These are phyloP conservation scores for Porites lobata DNA, from an alignment of 92 coral and sea anemone species.

Conservation along the genomic window DNA sequence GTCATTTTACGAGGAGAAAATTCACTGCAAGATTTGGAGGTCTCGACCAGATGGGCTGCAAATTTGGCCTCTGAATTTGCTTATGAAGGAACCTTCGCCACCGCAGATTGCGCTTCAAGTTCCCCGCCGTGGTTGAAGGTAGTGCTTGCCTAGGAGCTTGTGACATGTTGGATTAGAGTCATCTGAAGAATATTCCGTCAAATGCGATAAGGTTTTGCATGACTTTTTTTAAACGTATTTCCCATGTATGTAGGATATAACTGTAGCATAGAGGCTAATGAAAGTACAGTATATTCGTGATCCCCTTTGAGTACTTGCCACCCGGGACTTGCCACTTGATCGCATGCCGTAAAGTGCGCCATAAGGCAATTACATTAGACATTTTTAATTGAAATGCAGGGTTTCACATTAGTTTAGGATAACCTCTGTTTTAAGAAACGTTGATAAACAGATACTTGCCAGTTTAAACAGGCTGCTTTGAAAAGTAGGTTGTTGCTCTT, in stretches of 20 bases:
- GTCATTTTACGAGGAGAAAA: slow-evolving; percentile 9
- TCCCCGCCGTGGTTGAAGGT: neutral
- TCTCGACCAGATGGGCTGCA: neutral
- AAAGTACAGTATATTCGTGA: neutral
- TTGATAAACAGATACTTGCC: neutral
- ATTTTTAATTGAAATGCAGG: neutral
- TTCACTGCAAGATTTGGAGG: slow-evolving; percentile 8
- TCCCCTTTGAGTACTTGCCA: neutral
- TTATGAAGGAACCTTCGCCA: neutral
- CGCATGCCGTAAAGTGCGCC: neutral
- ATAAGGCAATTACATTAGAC: neutral
- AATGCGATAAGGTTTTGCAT: slow-evolving; percentile 40
- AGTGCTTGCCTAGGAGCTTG: neutral
- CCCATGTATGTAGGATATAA: neutral
- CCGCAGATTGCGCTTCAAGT: neutral
- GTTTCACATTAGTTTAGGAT: neutral
- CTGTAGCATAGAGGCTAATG: neutral
- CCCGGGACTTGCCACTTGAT: slow-evolving; percentile 18
- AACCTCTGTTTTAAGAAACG: neutral
- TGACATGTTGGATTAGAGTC: neutral
- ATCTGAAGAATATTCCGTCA: slow-evolving; percentile 1
- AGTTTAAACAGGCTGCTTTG: neutral
- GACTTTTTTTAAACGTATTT: slow-evolving; percentile 27
- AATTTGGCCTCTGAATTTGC: neutral
- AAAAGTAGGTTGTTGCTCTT: neutral